Base-by-base conservation (phyloP, 2,888 invertebrate species). In the Ypsolopha scabrella region DNA sequence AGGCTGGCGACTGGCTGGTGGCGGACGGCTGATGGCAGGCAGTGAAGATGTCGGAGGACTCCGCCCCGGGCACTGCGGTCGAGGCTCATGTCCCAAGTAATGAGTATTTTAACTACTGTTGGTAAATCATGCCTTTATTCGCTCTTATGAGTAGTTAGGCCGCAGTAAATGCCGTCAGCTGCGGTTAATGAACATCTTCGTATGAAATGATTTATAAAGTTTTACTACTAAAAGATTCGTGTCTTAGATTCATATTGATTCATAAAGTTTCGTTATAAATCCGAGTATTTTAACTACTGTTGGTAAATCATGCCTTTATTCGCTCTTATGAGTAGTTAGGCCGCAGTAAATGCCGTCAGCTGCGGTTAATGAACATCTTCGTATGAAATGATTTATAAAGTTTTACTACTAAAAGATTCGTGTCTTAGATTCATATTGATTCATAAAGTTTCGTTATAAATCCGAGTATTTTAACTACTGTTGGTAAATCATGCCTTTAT, bases 91-190 rank as follows among this genome's bases (percentile, higher is more conserved):
- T 78, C 67, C 35, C 62, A 58, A 64, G 72, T 80, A 80, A 80
- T 80, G 76, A 79, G 68, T 67, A 68, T 72, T 77, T 79, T 80
- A 77, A 80, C 76, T 79, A 75, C 78, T 74, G 74, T 72, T 70
- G 69, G 71, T 79, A 78, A 78, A 79, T 80, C 77, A 79, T 75
- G 63, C 60, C 61, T 65, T 64, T 67, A 64, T 48, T 49, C 52
- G 51, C 36, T 44, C 45, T 45, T 45, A 51, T 24, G 24, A 33
- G 24, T 45, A 44, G 51, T 51, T 51, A 51, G 44, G 35, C 10
- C 33, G 45, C 51, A 51, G 37, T 51, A 37, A 45, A 44, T 45
- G 38, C 45, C 33, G 37, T 51, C 51, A 44, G 44, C 44, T 51
- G 51, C 51, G 51, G 51, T 51, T 44, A 51, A 44, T 51, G 41